Percentiles rank a stretch among this genome's conserved stretches.
Conservation (phyloP, 2,888 invertebrate species). For the Andrena hattorfiana region DNA sequence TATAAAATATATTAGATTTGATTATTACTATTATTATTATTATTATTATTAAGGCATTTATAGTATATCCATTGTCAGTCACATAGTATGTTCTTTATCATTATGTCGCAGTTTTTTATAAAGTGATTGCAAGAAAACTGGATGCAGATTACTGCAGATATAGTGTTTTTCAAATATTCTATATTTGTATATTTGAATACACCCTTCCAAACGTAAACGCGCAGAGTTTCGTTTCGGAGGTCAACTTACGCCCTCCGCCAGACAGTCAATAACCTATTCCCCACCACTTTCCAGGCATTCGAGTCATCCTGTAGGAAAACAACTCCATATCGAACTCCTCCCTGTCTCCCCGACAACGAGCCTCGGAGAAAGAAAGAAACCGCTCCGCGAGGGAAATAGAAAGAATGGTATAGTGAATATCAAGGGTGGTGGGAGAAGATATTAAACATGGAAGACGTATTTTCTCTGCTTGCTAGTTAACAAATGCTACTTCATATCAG, state of each 20-base stretch:
- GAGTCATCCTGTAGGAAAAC: slow-evolving; percentile 65
- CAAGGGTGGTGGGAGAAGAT: slow-evolving; percentile 20
- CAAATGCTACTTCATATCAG: slow-evolving; percentile 19
- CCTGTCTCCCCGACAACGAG: slow-evolving; percentile 38
- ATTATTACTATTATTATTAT: too few relatives aligned
- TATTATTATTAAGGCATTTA: too few relatives aligned
- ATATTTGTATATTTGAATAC: neutral
- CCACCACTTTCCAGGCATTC: slow-evolving; percentile 57
- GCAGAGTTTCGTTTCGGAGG: slow-evolving; percentile 47
- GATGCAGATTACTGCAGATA: too few relatives aligned
- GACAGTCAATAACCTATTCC: slow-evolving; percentile 71
- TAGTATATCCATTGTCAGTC: too few relatives aligned
- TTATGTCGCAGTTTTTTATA: too few relatives aligned
- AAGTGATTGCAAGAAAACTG: neutral
- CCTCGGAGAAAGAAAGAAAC: slow-evolving; percentile 32
- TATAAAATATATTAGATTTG: too few relatives aligned
- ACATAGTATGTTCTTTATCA: too few relatives aligned
- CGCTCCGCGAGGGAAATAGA: slow-evolving; percentile 16
- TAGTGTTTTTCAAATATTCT: too few relatives aligned
- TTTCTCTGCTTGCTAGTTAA: slow-evolving; percentile 45
- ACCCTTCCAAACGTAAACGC: neutral
- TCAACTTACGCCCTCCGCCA: slow-evolving; percentile 60
- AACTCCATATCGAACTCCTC: slow-evolving; percentile 49
- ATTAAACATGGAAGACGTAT: slow-evolving; percentile 44
- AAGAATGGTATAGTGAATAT: slow-evolving; percentile 33